A percentile compares a stretch with the other conserved stretches of the same genome.
These are phyloP conservation scores for Caenorhabditis sp. DNA, from an alignment of 2,888 invertebrate genomes.

Conservation along the genomic window DNA sequence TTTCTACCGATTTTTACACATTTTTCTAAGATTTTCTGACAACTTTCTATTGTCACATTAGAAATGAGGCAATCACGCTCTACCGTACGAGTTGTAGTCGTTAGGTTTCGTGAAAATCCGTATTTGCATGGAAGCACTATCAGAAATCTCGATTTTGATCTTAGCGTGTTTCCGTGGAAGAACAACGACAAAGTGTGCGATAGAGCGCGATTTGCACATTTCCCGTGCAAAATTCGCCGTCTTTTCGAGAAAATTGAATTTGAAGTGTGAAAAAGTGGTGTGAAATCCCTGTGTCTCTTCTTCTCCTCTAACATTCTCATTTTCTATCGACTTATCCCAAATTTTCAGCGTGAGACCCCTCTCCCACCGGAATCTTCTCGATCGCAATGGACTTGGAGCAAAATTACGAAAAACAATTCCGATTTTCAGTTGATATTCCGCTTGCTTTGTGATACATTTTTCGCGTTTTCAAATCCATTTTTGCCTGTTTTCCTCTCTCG, in stretches of 20 bases:
- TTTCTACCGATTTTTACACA: background rate
- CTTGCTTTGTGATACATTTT: background rate
- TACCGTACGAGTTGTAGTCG: too few species aligned
- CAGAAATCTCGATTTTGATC: too few species aligned
- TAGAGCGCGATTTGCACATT: too few species aligned
- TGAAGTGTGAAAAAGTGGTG: too few species aligned
- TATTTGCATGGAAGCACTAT: too few species aligned
- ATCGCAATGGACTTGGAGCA: constrained; percentile 3
- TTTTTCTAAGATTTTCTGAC: background rate
- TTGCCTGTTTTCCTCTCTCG: background rate
- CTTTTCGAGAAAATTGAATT: too few species aligned
- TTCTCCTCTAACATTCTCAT: background rate
- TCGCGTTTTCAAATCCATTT: too few species aligned
- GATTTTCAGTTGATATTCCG: background rate
- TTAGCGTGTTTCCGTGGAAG: too few species aligned
- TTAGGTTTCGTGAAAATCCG: too few species aligned
- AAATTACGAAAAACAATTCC: background rate
- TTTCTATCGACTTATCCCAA: constrained; percentile 11
- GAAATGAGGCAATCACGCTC: too few species aligned
- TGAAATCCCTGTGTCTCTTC: background rate
- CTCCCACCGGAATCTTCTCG: background rate
- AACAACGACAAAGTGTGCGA: too few species aligned
- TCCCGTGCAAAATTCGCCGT: too few species aligned
- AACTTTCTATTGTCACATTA: background rate
- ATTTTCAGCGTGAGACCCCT: constrained; percentile 39